A percentile compares a stretch with the other conserved stretches of the same genome.
These are phyloP conservation scores for Sympetrum striolatum DNA, from an alignment of 2,888 invertebrate species.

Conservation along the genomic window DNA sequence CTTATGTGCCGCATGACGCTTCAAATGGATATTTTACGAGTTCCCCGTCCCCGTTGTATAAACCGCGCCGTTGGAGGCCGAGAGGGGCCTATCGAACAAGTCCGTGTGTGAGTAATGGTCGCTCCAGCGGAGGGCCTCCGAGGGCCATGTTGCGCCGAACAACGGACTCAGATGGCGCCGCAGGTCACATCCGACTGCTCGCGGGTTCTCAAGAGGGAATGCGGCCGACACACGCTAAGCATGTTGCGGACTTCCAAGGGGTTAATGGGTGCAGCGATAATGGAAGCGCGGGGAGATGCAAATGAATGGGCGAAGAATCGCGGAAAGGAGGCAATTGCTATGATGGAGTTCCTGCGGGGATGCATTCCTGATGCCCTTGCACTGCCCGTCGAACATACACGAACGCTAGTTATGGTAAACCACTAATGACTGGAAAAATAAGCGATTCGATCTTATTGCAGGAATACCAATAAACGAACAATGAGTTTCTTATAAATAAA, in stretches of 20 bases:
- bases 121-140: background rate
- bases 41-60: background rate
- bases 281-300: background rate
- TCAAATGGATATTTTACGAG: background rate
- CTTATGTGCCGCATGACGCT: background rate
- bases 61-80: background rate
- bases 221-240: background rate
- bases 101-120: slow-evolving; percentile 1
- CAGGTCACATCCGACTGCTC: background rate
- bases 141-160: background rate
- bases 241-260: background rate
- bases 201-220: background rate
- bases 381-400: too few relatives aligned
- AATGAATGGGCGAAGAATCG: background rate
- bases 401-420: too few relatives aligned
- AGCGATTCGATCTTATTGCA: too few relatives aligned
- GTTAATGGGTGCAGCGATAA: too few relatives aligned
- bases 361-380: too few relatives aligned
- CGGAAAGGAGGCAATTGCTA: background rate
- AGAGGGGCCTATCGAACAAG: background rate
- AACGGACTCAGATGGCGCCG: background rate
- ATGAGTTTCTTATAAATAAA: too few relatives aligned
- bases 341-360: background rate
- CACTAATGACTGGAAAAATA: too few relatives aligned
- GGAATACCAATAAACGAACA: too few relatives aligned